Evolutionary conservation across 1,140 invertebrate genomes (phyloP).

Genomic region (Ceratina calcarata): DNA sequence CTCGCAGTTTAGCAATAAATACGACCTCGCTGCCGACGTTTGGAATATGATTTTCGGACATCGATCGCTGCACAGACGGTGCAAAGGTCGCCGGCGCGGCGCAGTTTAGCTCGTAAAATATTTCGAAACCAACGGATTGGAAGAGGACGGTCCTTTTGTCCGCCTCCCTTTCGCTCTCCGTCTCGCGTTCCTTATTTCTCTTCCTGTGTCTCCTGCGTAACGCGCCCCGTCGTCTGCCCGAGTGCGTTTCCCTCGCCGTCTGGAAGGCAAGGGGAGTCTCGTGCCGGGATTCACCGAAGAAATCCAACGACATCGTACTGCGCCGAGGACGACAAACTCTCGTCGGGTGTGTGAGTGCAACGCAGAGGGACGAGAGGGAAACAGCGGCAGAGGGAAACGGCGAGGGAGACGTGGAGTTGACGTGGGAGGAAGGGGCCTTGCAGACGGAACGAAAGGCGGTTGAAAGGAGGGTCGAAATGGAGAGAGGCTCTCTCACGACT

Average conservation of each 20-base stretch:
- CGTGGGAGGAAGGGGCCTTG: not conserved
- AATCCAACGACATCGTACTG: slow-evolving; percentile 59
- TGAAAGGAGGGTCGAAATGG: slow-evolving; percentile 35
- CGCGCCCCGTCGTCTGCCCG: slow-evolving; percentile 25
- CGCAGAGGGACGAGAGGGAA: not conserved
- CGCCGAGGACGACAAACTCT: slow-evolving; percentile 56
- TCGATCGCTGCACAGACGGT: slow-evolving; percentile 43
- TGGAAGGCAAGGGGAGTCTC: slow-evolving; percentile 67
- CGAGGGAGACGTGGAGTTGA: not conserved
- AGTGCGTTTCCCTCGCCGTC: slow-evolving; percentile 43
- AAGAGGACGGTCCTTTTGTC: slow-evolving; percentile 57
- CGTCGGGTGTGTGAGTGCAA: slow-evolving; percentile 5
- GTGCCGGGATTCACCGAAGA: slow-evolving; percentile 68
- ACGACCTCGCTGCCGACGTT: not conserved
- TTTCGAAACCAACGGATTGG: slow-evolving; percentile 69
- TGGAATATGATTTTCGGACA: slow-evolving; percentile 56
- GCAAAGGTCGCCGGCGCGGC: slow-evolving; percentile 62
- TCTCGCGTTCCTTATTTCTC: not conserved
- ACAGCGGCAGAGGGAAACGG: not conserved
- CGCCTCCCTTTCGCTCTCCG: slow-evolving; percentile 6
- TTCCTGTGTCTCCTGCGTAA: slow-evolving; percentile 9
- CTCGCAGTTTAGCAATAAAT: not conserved
- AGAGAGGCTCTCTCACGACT: slow-evolving; percentile 19
- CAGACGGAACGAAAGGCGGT: slow-evolving; percentile 1
- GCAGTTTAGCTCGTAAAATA: slow-evolving; percentile 73